Evolutionary conservation across 1,140 invertebrate genomes (phyloP), one percentile per base, ranked within the genome.

Genomic region (Drosophila ficusphila): DNA sequence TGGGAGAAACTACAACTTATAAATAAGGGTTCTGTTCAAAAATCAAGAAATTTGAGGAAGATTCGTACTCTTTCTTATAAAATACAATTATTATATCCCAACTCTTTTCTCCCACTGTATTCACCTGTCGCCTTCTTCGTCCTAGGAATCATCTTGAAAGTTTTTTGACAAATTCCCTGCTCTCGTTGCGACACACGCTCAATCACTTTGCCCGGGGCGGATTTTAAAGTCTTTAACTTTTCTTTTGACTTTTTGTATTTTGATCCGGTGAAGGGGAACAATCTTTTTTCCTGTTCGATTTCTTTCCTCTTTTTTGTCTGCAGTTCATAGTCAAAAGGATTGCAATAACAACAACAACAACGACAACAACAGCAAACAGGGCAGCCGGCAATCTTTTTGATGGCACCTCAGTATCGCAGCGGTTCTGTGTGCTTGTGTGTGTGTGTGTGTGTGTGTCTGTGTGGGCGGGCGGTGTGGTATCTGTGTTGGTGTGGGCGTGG

Each of bases 181-280:
- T 70, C 52, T 61, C 44, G 47, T 46, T 57, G 61, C 72, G 69
- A 77, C 76, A 81, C 82, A 70, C 62, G 52, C 60, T 81, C 77
- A 88, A 88, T 86, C 82, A 88, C 83, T 88, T 77, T 88, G 49
- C 74, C 62, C 51, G 60, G 61, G 77, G 39, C 68, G 82, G 76
- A 78, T 86, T 86, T 86, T 88, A 82, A 86, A 86, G 82, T 88
- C 82, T 82, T 86, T 88, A 88, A 88, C 83, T 89, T 86, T 86
- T 88, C 77, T 71, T 70, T 88, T 86, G 82, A 88, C 82, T 86
- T 86, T 61, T 62, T 74, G 49, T 75, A 57, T 74, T 73, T 75
- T 75, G 71, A 73, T 73, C 44, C 71, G 31, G 39, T 34, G 54
- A 14, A 29, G 68, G 33, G 31, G 34, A 52, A 71, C 52, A 70